These are phyloP conservation scores for Drosophila oshimai DNA, from an alignment of 1,140 invertebrate genomes.

Conservation along the genomic window DNA sequence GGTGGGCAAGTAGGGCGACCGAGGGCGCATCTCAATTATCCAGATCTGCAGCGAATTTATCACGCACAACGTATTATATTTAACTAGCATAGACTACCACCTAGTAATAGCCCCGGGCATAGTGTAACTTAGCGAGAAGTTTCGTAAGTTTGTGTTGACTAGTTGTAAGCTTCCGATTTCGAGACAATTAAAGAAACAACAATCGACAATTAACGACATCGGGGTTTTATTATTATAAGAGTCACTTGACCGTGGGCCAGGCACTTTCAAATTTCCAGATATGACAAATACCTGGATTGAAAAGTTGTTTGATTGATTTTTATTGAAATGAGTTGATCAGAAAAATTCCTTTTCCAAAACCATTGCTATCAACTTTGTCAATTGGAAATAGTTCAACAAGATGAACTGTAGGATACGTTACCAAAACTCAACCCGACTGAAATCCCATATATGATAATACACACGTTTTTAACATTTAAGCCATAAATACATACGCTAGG, in stretches of 20 bases:
- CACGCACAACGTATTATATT: slow-evolving; percentile 66
- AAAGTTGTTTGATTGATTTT: too few relatives aligned
- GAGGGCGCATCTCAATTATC: not conserved
- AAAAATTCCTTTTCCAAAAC: too few relatives aligned
- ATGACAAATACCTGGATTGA: not conserved
- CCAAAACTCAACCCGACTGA: not conserved
- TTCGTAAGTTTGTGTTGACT: slow-evolving; percentile 72
- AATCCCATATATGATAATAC: not conserved
- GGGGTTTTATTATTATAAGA: not conserved
- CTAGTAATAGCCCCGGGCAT: slow-evolving; percentile 71
- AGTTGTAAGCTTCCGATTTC: slow-evolving; percentile 66
- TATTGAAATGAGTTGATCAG: too few relatives aligned
- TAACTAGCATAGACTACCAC: slow-evolving; percentile 44
- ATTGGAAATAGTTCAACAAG: too few relatives aligned
- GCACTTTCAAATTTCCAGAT: not conserved
- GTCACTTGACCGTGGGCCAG: slow-evolving; percentile 7
- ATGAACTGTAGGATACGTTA: not conserved
- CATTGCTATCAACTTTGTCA: not conserved
- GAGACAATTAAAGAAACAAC: slow-evolving; percentile 67
- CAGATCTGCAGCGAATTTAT: slow-evolving; percentile 63
- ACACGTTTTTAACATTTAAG: slow-evolving; percentile 60
- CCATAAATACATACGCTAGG: slow-evolving; percentile 70
- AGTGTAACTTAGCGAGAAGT: slow-evolving; percentile 50
- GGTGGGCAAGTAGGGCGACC: slow-evolving; percentile 44
- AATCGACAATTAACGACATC: slow-evolving; percentile 23